Conservation (phyloP, 2,888 invertebrate species). For the Buathra laborator region DNA sequence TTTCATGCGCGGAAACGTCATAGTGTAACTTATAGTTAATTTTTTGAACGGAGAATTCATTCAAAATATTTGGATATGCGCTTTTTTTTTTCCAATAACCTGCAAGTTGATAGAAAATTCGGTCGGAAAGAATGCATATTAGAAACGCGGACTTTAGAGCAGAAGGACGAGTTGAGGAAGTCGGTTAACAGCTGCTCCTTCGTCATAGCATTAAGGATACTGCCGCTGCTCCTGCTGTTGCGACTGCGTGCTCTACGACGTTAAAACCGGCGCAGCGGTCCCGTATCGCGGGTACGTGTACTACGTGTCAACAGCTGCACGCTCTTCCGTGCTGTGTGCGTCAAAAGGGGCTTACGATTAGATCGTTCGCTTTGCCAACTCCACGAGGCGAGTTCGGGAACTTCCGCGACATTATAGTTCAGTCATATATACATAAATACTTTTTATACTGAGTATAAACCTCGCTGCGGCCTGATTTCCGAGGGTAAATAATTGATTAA, state of each 20-base stretch:
- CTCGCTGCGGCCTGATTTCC: background rate
- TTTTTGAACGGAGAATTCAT: background rate
- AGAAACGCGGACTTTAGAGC: slow-evolving; percentile 17
- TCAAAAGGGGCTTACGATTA: slow-evolving; percentile 41
- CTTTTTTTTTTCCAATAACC: background rate
- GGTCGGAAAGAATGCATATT: background rate
- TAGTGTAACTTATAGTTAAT: background rate
- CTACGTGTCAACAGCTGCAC: slow-evolving; percentile 60
- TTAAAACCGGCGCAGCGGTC: slow-evolving; percentile 42
- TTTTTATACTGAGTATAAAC: background rate
- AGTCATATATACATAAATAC: background rate
- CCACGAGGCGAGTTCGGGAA: slow-evolving; percentile 26
- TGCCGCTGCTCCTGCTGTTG: slow-evolving; percentile 29
- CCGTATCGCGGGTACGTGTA: slow-evolving; percentile 37
- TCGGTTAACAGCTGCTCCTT: slow-evolving; percentile 63
- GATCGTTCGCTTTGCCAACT: slow-evolving; percentile 46
- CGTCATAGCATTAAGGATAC: slow-evolving; percentile 40
- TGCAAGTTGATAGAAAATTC: background rate
- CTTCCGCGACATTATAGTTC: slow-evolving; percentile 26
- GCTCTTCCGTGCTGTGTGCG: slow-evolving; percentile 28
- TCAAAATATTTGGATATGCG: background rate
- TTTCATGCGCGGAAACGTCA: background rate
- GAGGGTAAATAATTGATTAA: slow-evolving; percentile 10
- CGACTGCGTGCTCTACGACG: slow-evolving; percentile 51
- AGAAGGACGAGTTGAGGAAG: slow-evolving; percentile 54